Conservation (phyloP, 2,888 invertebrate genomes). For the Andricus curvator region DNA sequence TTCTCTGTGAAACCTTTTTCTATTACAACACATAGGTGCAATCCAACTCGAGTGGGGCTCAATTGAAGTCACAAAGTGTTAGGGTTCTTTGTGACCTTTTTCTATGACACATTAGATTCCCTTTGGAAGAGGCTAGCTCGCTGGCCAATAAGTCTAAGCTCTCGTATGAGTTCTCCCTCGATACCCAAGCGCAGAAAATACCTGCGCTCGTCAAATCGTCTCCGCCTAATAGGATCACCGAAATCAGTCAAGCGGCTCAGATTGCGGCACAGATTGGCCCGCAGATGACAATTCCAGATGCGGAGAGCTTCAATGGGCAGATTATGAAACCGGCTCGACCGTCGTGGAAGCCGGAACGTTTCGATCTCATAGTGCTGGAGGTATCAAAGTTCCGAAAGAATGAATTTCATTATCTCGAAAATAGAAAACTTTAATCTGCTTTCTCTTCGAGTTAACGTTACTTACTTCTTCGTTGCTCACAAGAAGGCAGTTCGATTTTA, state of each 20-base stretch:
- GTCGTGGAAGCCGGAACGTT: conserved; percentile 19
- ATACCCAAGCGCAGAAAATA: conserved; percentile 57
- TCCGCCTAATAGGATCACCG: conserved; percentile 74
- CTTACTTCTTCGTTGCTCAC: not conserved
- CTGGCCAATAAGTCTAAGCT: conserved; percentile 47
- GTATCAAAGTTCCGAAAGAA: conserved; percentile 31
- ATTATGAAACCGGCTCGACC: conserved; percentile 65
- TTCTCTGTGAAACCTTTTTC: not conserved
- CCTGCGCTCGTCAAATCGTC: conserved; percentile 66
- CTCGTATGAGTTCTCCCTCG: conserved; percentile 45
- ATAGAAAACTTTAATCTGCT: conserved; percentile 35
- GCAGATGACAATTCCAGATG: conserved; percentile 70
- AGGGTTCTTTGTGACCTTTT: conserved; percentile 29
- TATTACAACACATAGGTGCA: conserved; percentile 27
- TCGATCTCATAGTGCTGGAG: conserved; percentile 3
- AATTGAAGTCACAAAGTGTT: conserved; percentile 37
- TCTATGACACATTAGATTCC: conserved; percentile 35
- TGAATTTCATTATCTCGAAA: conserved; percentile 37
- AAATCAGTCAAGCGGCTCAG: conserved; percentile 71
- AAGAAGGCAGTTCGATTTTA: not conserved
- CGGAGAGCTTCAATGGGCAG: conserved; percentile 69
- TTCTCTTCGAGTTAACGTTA: not conserved
- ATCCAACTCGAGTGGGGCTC: conserved; percentile 20
- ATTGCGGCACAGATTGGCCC: conserved; percentile 71
- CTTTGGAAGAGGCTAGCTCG: conserved; percentile 35